Base-by-base conservation (phyloP, 2,797 vertebrate species). In the Gymnothorax reevesii region DNA sequence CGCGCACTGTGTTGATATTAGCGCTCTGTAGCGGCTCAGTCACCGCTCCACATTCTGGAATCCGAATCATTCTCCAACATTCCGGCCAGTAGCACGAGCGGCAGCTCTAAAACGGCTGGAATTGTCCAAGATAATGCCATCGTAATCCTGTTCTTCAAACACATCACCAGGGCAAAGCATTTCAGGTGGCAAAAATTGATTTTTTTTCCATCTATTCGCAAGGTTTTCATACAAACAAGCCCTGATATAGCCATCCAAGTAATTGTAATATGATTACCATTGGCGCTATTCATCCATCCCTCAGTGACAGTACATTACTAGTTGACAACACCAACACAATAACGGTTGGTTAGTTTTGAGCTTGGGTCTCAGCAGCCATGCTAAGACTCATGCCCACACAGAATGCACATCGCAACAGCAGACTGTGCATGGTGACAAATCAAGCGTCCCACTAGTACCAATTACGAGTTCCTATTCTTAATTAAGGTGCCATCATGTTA, bases 61-160 rank as follows among this genome's bases (percentile, higher is more conserved):
- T 96, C 92, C 95, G 92, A 95, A 95, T 94, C 91, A 95, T 95
- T 94, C 92, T 79, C 87, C 89, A 92, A 93, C 95, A 94, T 95
- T 92, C 92, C 93, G 91, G 84, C 87, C 91, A 92, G 93, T 90
- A 86, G 85, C 52, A 86, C 89, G 12, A 83, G 90, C 57, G 86
- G 91, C 90, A 90, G n/a, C 92, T 92, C 87, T 91, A 90, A 93
- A 92, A 94, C 89, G 90, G 83, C 91, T 89, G 92, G 94, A 94
- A 94, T 95, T 92, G 89, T 88, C 83, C 87, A 7, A 92, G 90
- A 94, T 93, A 95, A 95, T 93, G 92, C 89, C 89, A 42, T 87
- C 12, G 12, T 95, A 95, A 95, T 95, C 94, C 95, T 73, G 91
- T 87, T 77, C 90, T 92, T 88, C 90, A 89, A 87, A 86, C 84